Evolutionary conservation across 2,797 vertebrate species (phyloP), one percentile per base, ranked within the genome.

Genomic region (Allobates femoralis): DNA sequence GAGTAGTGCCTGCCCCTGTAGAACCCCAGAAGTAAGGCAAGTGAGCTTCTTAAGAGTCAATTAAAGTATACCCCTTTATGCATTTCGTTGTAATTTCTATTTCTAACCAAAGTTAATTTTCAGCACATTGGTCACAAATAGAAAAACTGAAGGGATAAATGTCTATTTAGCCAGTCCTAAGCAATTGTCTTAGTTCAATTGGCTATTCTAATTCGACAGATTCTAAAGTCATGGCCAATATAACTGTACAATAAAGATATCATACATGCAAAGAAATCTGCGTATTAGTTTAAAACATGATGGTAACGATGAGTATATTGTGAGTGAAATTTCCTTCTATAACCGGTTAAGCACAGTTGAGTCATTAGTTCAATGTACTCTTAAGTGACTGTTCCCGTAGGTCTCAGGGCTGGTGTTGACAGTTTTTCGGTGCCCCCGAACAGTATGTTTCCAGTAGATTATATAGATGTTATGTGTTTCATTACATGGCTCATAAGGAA

Each of bases 401-500:
- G 86, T 77, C 78, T 84, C 51, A 66, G 50, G 77, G 75, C 56
- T 79, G 51, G 66, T 50, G 28, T 28, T 79, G 86, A 81, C 34
- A 75, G 41, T 76, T 55, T 88, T 85, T 46, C 30, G 26, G 55
- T 64, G 46, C 84, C 77, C 58, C 82, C 62, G 55, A 88, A 81
- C 76, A 84, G 82, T 78, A 58, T 66, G 84, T 69, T 79, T 80
- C 41, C 60, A 66, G 81, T 79, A 79, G 81, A 75, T 87, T 87
- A 87, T 88, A 79, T 75, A 64, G 67, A 80, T 81, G 76, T 81
- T 85, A 80, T 84, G 82, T 85, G 77, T 83, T 88, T 88, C 69
- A 85, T 80, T 88, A 85, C 82, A 81, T 83, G 80, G 79, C 69
- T 85, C 87, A 86, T 86, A 82, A 85, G 73, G 64, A 81, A 51